phyloP scores from a whole-genome alignment of 2,113 vertebrate genomes.

The Jaculus jaculus region DNA sequence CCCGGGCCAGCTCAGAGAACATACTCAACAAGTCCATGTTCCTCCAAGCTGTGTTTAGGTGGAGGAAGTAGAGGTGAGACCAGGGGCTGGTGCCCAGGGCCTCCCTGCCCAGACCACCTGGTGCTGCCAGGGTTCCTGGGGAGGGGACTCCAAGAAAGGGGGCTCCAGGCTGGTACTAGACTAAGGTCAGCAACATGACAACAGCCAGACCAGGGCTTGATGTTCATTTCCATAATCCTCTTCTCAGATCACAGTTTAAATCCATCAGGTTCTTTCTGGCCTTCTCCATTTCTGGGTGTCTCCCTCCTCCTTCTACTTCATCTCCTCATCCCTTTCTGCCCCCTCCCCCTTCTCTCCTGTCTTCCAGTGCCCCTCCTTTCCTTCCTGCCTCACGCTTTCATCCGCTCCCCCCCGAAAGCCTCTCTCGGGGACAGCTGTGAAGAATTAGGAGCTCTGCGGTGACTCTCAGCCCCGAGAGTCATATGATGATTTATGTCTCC shows the following conservation, averaged over 20 bases:
- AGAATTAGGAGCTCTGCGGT: constrained; percentile 77
- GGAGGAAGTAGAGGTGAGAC: too few species aligned
- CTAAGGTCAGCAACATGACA: not conserved
- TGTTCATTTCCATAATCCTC: not conserved
- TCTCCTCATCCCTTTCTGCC: not conserved
- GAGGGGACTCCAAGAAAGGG: not conserved
- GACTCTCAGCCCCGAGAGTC: constrained; percentile 60
- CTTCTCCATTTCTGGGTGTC: not conserved
- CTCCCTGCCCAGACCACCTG: not conserved
- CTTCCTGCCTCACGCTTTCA: not conserved
- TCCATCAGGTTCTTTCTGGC: rapidly evolving
- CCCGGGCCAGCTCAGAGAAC: not conserved
- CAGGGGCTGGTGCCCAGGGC: rapidly evolving
- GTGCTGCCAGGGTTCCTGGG: rapidly evolving
- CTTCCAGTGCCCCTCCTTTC: not conserved
- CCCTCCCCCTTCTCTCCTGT: not conserved
- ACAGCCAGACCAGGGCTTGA: not conserved
- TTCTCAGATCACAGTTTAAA: not conserved
- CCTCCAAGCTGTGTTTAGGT: too few species aligned
- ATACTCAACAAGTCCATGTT: rapidly evolving
- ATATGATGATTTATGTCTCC: constrained; percentile 69
- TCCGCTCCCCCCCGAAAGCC: constrained; percentile 56
- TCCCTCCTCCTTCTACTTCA: not conserved
- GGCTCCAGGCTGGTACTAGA: not conserved
- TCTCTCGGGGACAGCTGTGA: constrained; percentile 83